Conservation (phyloP, 2,113 vertebrate genomes). For the Mobula birostris region DNA sequence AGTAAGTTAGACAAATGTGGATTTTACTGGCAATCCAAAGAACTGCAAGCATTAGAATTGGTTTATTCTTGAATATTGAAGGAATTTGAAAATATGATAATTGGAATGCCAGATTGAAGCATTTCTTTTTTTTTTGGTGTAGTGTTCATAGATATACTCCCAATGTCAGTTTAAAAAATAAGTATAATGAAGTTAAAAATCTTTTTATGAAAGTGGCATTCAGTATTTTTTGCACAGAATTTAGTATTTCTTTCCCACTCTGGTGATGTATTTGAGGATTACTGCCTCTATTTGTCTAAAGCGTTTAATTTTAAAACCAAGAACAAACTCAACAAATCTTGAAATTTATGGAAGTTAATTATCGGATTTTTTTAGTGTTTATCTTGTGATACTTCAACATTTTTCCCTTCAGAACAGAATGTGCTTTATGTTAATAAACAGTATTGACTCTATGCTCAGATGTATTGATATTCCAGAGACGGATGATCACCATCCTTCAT, state of each 20-base stretch:
- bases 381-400: slow-evolving; percentile 11
- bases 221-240: neutral
- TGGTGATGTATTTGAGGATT: too few species aligned
- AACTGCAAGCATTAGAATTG: neutral
- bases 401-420: neutral
- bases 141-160: neutral
- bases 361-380: neutral
- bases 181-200: neutral
- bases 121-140: neutral
- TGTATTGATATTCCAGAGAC: neutral
- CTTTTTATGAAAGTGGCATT: neutral
- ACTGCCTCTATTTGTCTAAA: neutral
- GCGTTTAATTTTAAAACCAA: neutral
- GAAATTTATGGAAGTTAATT: neutral
- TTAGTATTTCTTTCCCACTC: too few species aligned
- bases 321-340: slow-evolving; percentile 21
- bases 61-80: neutral
- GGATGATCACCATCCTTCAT: slow-evolving; percentile 24
- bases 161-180: neutral
- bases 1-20: neutral
- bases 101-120: neutral
- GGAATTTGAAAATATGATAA: neutral
- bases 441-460: slow-evolving; percentile 13
- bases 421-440: slow-evolving; percentile 30
- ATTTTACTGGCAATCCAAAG: neutral